A percentile compares a stretch with the other conserved stretches of the same genome.
Conservation (phyloP, 2,888 invertebrate genomes). For the Sceliomorpha sp. region DNA sequence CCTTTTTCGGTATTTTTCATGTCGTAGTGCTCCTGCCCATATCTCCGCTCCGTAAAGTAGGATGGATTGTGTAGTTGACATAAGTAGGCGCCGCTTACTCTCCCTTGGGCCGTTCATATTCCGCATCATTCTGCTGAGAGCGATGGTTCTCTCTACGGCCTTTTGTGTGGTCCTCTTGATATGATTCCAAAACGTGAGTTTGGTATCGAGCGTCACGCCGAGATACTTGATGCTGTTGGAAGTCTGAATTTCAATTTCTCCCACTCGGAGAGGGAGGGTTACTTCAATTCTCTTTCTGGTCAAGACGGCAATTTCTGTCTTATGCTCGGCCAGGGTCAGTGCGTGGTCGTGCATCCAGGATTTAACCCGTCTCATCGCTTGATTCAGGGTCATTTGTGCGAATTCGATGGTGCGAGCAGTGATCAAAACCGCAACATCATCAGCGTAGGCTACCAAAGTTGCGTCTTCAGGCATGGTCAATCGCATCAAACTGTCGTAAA, state of each 20-base stretch:
- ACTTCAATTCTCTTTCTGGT: too few relatives aligned
- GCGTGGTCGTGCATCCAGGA: slow-evolving; percentile 49
- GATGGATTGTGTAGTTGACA: slow-evolving; percentile 45
- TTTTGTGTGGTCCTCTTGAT: slow-evolving; percentile 31
- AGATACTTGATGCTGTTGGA: too few relatives aligned
- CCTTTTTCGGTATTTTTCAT: slow-evolving; percentile 37
- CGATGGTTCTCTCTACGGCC: slow-evolving; percentile 13
- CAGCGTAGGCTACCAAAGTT: slow-evolving; percentile 44
- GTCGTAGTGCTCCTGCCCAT: slow-evolving; percentile 38
- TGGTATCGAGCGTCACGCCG: slow-evolving; percentile 6
- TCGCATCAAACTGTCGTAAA: slow-evolving; percentile 48
- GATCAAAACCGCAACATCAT: slow-evolving; percentile 45
- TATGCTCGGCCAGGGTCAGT: slow-evolving; percentile 36
- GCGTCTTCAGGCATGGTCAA: slow-evolving; percentile 32
- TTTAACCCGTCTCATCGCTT: slow-evolving; percentile 26
- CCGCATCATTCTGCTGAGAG: slow-evolving; percentile 7
- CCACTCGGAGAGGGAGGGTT: too few relatives aligned
- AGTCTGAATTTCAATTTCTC: too few relatives aligned
- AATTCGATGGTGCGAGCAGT: slow-evolving; percentile 14
- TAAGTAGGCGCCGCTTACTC: slow-evolving; percentile 25
- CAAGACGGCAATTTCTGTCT: slow-evolving; percentile 55
- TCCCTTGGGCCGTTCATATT: slow-evolving; percentile 33
- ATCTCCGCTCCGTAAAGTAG: slow-evolving; percentile 55
- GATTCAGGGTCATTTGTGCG: slow-evolving; percentile 25
- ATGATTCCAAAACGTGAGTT: slow-evolving; percentile 12